A percentile compares a stretch with the other conserved stretches of the same genome.
Conservation (phyloP, 2,888 invertebrate species). For the Leucophenga maculata region DNA sequence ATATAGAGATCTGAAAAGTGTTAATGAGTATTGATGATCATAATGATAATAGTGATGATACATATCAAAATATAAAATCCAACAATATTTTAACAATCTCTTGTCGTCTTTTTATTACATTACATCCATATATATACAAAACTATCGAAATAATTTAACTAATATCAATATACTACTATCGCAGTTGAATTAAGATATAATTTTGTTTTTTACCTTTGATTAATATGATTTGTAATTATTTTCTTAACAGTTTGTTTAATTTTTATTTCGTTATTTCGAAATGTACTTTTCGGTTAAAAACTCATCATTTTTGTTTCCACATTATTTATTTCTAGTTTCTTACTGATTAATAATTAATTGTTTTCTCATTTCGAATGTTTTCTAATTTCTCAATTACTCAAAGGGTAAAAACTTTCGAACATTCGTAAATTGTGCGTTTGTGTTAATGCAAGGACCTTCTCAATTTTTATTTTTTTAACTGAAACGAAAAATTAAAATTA, state of each 20-base stretch:
- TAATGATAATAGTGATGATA: too few species aligned
- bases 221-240: conserved; percentile 38
- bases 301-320: neutral
- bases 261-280: neutral
- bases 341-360: too few species aligned
- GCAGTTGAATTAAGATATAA: conserved; percentile 12
- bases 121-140: conserved; percentile 40
- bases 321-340: neutral
- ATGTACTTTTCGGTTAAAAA: neutral
- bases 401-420: conserved; percentile 30
- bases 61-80: too few species aligned
- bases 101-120: conserved; percentile 19
- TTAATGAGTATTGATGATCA: neutral
- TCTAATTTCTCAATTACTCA: conserved; percentile 31
- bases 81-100: conserved; percentile 23
- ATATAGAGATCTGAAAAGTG: neutral
- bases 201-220: conserved; percentile 31
- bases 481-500: too few species aligned
- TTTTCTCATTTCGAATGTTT: conserved; percentile 26
- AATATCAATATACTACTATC: conserved; percentile 21
- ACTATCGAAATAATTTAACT: conserved; percentile 32
- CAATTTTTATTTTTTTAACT: conserved; percentile 61
- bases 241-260: conserved; percentile 28
- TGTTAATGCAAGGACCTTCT: conserved; percentile 72
- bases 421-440: conserved; percentile 38